Base-by-base conservation (phyloP, 2,113 vertebrate species). In the western clawed frog (Xenopus tropicalis) region DNA sequence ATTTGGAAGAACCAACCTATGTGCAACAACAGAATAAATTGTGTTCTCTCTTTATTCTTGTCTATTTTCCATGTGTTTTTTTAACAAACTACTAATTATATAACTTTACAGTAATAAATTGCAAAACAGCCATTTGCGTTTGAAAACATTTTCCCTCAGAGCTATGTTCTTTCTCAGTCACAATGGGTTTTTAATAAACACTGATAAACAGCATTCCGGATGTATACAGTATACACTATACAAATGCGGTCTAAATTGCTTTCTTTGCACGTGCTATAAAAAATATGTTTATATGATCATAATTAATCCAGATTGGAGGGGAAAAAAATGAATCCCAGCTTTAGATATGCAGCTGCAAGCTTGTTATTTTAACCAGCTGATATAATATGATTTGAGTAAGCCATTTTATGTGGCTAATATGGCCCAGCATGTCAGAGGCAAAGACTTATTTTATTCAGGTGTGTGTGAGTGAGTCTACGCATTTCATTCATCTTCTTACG, bases 371-470 rank as follows among this genome's bases (percentile, higher is more conserved):
- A 42, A 69, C 48, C 64, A 74, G 44, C 72, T 74, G 72, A 74
- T 64, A 64, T 64, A n/a, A 64, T 64, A 64, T 64, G 37, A 29
- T 64, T 54, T 65, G 43, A 22, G 24, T 59, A 68, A 68, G 65
- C 46, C 54, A 24, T 68, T 74, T 68, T 61, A 74, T 74, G 72
- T 61, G 1, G 63, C 64, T 74, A 67, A 74, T 67, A 74, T 74
- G 67, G 23, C 72, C 29, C 54, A 23, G 22, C 72, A 67, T 48
- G 72, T 74, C 72, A 61, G 63, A 46, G 58, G 52, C 54, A 4
- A 29, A 68, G 44, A 68, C 56, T 61, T 68, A 74, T 61, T 74
- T 68, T 68, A 23, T 44, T 68, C 57, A 61, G 65, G 65, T 68
- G 64, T 67, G 44, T 61, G 17, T 61, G 72, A 68, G 54, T 67